Evolutionary conservation across 1,140 invertebrate species (phyloP), one percentile per base, ranked within the genome.

Genomic region (Bemisia tabaci): DNA sequence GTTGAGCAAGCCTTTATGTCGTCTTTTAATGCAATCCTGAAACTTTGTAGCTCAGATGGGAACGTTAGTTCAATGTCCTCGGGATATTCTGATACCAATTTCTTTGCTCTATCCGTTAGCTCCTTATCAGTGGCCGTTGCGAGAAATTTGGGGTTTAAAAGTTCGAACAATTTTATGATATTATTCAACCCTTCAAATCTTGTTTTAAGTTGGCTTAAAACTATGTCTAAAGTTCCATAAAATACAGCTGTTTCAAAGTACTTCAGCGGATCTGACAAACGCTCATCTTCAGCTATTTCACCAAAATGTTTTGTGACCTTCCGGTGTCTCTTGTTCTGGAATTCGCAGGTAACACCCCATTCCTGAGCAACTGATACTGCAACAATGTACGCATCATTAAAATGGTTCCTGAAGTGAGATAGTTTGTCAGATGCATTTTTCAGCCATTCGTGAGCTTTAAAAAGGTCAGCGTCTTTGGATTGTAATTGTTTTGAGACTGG

Each of bases 1-100:
- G 59, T 26, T n/a, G n/a, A n/a, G n/a, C n/a, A n/a, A n/a, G n/a
- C n/a, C 62, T 33, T 62, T 58, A 65, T 65, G 24, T 62, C 22
- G 2, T 62, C 22, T 62, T 2, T 5, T 12, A 62, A 62, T 2
- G 60, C 21, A 5, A 26, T 25, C 21, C 60, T 11, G 5, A 62
- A 2, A 9, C 23, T 25, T 25, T 25, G 23, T 2, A 62, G 21
- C 21, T 62, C 23, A 11, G 60, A n/a, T 2, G 60, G 2, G 26
- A 62, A 62, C 2, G 60, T 5, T 25, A 26, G 26, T 5, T 23
- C 24, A 1, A 62, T 21, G 21, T 62, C 11, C 12, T 22, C 60
- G 17, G 60, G 22, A 62, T 25, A 62, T 62, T 2, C 26, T 12
- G 24, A 12, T 2, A 26, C 24, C 11, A 60, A 60, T 23, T 60